These are phyloP conservation scores for Drosophila fuyamai DNA, from an alignment of 1,140 invertebrate genomes.

Conservation along the genomic window DNA sequence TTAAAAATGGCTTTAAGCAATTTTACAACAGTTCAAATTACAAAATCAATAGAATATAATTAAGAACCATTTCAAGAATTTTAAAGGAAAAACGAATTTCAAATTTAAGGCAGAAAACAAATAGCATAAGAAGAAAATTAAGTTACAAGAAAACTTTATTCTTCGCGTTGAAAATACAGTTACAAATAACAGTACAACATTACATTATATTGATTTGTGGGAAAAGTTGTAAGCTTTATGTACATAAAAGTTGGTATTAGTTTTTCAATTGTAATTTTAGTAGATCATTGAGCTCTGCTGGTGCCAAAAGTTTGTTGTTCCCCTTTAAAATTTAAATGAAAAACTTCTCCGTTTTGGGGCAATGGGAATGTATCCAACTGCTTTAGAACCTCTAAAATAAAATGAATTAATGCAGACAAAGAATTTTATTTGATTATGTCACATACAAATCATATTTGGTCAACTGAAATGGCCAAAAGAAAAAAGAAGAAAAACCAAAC, in stretches of 20 bases:
- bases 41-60: too few relatives aligned
- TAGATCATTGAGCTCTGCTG: conserved; percentile 1
- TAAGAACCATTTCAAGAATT: too few relatives aligned
- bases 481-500: not conserved
- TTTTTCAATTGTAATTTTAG: conserved; percentile 10
- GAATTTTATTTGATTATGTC: conserved; percentile 35
- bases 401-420: conserved; percentile 7
- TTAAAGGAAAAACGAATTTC: too few relatives aligned
- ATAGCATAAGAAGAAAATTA: too few relatives aligned
- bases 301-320: not conserved
- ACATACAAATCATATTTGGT: conserved; percentile 41
- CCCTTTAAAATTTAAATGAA: not conserved
- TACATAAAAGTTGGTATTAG: not conserved
- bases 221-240: not conserved
- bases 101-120: too few relatives aligned
- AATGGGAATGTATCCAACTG: not conserved
- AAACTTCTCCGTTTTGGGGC: too few relatives aligned
- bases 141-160: too few relatives aligned
- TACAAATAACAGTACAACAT: not conserved
- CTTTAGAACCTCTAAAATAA: conserved; percentile 2
- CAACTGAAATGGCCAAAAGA: conserved; percentile 10
- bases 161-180: too few relatives aligned
- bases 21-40: too few relatives aligned
- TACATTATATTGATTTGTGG: not conserved
- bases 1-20: too few relatives aligned